Evolutionary conservation across 2,888 invertebrate genomes (phyloP).

Genomic region (Poecilus cupreus): DNA sequence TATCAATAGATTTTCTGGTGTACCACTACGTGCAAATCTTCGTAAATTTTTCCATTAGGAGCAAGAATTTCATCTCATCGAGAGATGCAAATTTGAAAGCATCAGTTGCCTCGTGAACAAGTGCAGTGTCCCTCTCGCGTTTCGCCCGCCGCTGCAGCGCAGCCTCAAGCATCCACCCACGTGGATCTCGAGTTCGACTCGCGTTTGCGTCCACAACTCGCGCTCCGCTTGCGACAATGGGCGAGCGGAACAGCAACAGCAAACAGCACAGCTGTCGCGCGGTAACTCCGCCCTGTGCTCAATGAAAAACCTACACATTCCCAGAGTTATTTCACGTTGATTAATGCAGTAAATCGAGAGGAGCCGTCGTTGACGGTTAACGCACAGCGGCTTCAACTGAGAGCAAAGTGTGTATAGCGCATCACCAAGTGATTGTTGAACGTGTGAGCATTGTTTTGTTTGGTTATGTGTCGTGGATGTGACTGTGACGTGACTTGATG

Average conservation of each 20-base stretch:
- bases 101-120: background rate
- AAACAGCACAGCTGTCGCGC: constrained; percentile 57
- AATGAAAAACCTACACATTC: constrained; percentile 73
- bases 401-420: background rate
- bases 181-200: constrained; percentile 69
- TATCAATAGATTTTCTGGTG: too few species aligned
- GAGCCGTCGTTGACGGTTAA: constrained; percentile 7
- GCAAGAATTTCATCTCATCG: too few species aligned
- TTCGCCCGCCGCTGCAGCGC: background rate
- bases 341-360: constrained; percentile 73
- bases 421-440: background rate
- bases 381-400: background rate
- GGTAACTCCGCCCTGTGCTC: constrained; percentile 69
- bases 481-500: background rate
- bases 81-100: too few species aligned
- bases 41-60: too few species aligned
- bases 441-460: background rate
- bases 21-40: too few species aligned
- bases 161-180: constrained; percentile 69
- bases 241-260: constrained; percentile 17
- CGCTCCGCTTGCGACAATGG: constrained; percentile 48
- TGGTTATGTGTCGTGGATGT: constrained; percentile 3
- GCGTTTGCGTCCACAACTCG: constrained; percentile 69
- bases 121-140: too few species aligned
- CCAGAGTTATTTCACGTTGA: constrained; percentile 72